A percentile compares a stretch with the other conserved stretches of the same genome.
phyloP scores from a whole-genome alignment of 2,888 invertebrate species.

The Sphinx pinastri region DNA sequence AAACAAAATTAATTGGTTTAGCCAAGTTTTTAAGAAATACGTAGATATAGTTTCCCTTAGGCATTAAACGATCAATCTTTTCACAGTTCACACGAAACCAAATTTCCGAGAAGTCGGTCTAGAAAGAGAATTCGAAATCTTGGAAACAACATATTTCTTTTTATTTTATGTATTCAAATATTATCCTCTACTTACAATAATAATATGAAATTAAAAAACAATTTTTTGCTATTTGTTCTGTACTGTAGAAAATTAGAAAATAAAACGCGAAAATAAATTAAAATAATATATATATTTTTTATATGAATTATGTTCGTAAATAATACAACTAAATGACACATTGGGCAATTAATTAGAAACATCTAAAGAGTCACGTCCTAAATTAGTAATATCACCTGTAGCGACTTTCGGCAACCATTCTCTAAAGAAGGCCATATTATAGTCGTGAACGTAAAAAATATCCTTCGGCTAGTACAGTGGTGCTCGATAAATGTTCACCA shows the following conservation, averaged over 20 bases:
- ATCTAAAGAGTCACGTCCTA: constrained; percentile 34
- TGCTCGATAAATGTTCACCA: constrained; percentile 22
- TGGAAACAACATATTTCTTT: not conserved
- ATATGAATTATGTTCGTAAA: not conserved
- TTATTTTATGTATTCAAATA: too few relatives aligned
- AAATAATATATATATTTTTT: not conserved
- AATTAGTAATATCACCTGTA: constrained; percentile 52
- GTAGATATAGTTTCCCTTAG: not conserved
- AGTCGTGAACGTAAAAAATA: constrained; percentile 60
- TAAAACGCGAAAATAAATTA: not conserved
- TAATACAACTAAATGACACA: constrained; percentile 25
- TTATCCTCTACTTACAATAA: too few relatives aligned
- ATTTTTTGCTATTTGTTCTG: too few relatives aligned
- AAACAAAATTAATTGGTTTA: not conserved
- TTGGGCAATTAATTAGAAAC: constrained; percentile 32
- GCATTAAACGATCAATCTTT: not conserved
- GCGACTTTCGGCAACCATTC: constrained; percentile 49
- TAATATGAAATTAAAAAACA: too few relatives aligned
- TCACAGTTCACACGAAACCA: not conserved
- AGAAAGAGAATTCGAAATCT: not conserved
- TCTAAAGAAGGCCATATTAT: constrained; percentile 53
- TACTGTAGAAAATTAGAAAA: too few relatives aligned
- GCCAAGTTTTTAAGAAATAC: not conserved
- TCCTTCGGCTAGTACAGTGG: constrained; percentile 50
- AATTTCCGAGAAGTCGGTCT: not conserved